Base-by-base conservation (phyloP, 2,888 invertebrate genomes). In the Diabrotica balteata region DNA sequence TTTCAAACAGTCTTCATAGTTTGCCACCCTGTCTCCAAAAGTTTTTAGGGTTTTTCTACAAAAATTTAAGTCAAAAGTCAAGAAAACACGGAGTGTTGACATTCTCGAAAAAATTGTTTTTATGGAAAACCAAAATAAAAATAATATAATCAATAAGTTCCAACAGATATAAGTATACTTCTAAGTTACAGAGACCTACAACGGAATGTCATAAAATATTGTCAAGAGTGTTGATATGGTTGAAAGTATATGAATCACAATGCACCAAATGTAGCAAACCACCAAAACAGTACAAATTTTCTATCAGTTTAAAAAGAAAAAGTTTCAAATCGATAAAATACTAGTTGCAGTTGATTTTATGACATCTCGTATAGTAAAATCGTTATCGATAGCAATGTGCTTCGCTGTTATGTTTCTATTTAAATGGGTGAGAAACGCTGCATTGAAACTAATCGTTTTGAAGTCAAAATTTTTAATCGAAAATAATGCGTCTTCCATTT, bases 371-470 rank as follows among this genome's bases (percentile, higher is more conserved):
- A 32, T 32, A 32, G 32, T 32, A 32, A 32, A 32, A 32, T 32
- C 32, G 32, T 32, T 32, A 32, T 32, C 32, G 1, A 32, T 32
- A 32, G 32, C 32, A 32, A 4, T 49, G 22, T 52, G 61, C 61
- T 61, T 52, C n/a, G 53, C 52, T 51, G 42, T 52, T 52, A 7
- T 6, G 17, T 60, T 43, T 52, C 52, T 53, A 61, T 42, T 61
- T 53, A 10, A 53, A 53, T 43, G n/a, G 8, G 11, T 53, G 46
- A 61, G 53, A n/a, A 46, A 51, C 46, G 8, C 46, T 61, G 53
- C 61, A 61, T 32, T 61, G 11, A 8, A 11, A 44, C 42, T 50
- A 22, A n/a, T 32, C 0, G 32, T 32, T 17, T 32, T 32, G 32
- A 32, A 32, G 32, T 32, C 32, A 4, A 32, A 59, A 17, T 49